A percentile compares a stretch with the other conserved stretches of the same genome.
phyloP scores from a whole-genome alignment of 2,888 invertebrate species.

The Aplocera efformata region DNA sequence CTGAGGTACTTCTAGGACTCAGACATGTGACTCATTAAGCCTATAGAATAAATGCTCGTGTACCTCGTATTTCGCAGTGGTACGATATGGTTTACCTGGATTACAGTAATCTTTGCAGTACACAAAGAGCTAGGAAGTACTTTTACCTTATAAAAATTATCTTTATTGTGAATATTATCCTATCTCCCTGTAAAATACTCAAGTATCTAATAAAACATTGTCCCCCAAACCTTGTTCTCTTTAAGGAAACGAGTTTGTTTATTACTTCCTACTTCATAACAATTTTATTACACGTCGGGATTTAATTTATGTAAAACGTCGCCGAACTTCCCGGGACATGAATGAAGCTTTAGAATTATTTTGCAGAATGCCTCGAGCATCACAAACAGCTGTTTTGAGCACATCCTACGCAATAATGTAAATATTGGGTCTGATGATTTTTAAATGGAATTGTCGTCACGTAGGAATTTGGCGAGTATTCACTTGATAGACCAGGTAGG shows the following conservation, averaged over 20 bases:
- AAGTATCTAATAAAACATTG: slow-evolving; percentile 11
- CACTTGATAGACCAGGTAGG: too few relatives aligned
- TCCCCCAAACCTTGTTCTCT: slow-evolving; percentile 16
- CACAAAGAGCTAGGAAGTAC: too few relatives aligned
- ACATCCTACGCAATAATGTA: slow-evolving; percentile 49
- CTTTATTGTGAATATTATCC: not conserved
- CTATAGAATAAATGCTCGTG: slow-evolving; percentile 5
- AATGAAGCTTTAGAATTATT: slow-evolving; percentile 46
- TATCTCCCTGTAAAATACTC: slow-evolving; percentile 7
- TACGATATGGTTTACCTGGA: too few relatives aligned
- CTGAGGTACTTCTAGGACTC: slow-evolving; percentile 28
- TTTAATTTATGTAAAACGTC: slow-evolving; percentile 51
- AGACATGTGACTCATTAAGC: slow-evolving; percentile 19
- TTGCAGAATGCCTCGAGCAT: slow-evolving; percentile 18
- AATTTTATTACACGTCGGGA: slow-evolving; percentile 33
- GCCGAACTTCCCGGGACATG: slow-evolving; percentile 36
- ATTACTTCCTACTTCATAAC: slow-evolving; percentile 29
- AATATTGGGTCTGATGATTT: not conserved
- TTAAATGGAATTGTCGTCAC: too few relatives aligned
- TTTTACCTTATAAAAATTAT: too few relatives aligned
- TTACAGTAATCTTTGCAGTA: too few relatives aligned
- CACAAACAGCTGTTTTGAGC: slow-evolving; percentile 23
- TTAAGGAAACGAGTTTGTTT: slow-evolving; percentile 31
- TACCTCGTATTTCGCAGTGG: not conserved
- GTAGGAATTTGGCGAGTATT: too few relatives aligned